Evolutionary conservation across 2,888 invertebrate genomes (phyloP).

Genomic region (Cheilosia vulpina): DNA sequence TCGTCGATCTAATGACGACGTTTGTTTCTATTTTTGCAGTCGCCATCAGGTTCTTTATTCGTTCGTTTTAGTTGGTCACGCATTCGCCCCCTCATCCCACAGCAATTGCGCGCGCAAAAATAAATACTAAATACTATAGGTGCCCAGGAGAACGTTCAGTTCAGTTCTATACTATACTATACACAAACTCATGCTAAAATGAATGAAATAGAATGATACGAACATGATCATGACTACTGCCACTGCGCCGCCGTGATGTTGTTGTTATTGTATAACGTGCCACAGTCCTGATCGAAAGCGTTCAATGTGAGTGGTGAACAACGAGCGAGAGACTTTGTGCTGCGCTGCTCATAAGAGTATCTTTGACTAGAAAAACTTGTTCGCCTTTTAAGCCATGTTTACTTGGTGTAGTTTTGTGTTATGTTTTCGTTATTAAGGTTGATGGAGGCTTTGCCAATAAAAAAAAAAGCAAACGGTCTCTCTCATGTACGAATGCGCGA

Average conservation of each 20-base stretch:
- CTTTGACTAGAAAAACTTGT: conserved; percentile 72
- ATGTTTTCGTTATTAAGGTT: conserved; percentile 63
- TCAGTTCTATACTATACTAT: background rate
- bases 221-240: conserved; percentile 59
- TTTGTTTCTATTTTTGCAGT: conserved; percentile 35
- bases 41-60: conserved; percentile 44
- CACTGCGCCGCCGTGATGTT: conserved; percentile 8
- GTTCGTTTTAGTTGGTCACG: conserved; percentile 52
- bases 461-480: conserved; percentile 18
- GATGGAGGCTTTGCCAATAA: conserved; percentile 52
- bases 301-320: conserved; percentile 64
- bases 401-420: conserved; percentile 63
- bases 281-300: conserved; percentile 62
- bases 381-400: conserved; percentile 72
- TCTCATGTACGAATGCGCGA: conserved; percentile 51
- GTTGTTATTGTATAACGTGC: background rate
- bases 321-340: conserved; percentile 24
- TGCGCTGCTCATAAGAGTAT: conserved; percentile 8
- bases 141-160: conserved; percentile 13
- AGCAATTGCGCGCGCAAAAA: conserved; percentile 44
- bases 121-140: conserved; percentile 22
- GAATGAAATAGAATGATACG: conserved; percentile 68
- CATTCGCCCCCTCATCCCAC: conserved; percentile 50
- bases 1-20: conserved; percentile 53
- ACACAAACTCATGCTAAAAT: conserved; percentile 21